Percentiles rank a stretch among this genome's conserved stretches.
phyloP scores from a whole-genome alignment of 2,797 vertebrate species.

The Myotis myotis region DNA sequence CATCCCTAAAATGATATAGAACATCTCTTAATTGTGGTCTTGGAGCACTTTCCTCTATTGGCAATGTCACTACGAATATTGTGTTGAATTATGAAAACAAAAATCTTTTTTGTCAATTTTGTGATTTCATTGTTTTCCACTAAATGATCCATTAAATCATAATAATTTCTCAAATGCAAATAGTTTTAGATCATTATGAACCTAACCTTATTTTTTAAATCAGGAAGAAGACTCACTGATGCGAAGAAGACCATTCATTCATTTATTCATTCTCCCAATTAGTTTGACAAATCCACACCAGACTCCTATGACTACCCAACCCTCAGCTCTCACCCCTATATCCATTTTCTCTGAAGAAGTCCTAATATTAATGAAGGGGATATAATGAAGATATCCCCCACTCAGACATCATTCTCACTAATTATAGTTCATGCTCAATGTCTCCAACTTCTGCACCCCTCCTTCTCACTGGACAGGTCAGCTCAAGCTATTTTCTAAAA shows the following conservation, averaged over 20 bases:
- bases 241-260: neutral
- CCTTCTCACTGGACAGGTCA: neutral
- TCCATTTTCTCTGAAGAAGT: neutral
- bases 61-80: neutral
- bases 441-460: neutral
- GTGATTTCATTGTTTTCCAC: neutral
- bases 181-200: slow-evolving; percentile 18
- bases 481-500: slow-evolving; percentile 31
- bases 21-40: slow-evolving; percentile 27
- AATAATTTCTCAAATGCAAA: slow-evolving; percentile 15
- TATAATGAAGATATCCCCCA: neutral
- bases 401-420: neutral
- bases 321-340: neutral
- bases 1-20: neutral
- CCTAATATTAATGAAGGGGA: neutral
- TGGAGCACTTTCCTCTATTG: neutral
- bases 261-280: neutral
- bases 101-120: neutral
- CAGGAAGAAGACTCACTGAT: neutral
- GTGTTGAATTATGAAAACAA: slow-evolving; percentile 26
- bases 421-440: neutral
- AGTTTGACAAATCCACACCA: neutral
- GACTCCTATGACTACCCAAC: neutral
- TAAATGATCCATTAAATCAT: neutral
- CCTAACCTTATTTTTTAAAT: neutral